Conservation (phyloP, 2,113 vertebrate species). For the Numida meleagris region DNA sequence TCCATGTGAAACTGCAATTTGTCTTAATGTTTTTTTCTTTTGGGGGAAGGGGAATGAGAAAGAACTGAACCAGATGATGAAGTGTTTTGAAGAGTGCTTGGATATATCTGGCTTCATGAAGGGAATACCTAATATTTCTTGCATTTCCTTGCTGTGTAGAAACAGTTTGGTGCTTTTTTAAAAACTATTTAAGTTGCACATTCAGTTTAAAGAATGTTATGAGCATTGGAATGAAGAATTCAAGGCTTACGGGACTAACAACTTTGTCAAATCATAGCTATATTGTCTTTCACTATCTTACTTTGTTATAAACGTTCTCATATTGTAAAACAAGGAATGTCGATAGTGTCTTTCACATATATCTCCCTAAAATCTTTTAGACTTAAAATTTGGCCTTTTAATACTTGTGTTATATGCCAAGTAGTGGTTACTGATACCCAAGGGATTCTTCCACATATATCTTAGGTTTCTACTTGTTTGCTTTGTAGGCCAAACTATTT, state of each 20-base stretch:
- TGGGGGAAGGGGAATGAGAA: neutral
- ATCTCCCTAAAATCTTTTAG: neutral
- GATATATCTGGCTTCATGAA: neutral
- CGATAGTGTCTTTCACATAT: neutral
- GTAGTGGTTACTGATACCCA: neutral
- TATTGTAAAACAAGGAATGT: neutral
- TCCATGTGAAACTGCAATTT: neutral
- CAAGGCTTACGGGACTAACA: neutral
- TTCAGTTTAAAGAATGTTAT: neutral
- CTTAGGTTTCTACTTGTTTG: neutral
- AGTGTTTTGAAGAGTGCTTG: neutral
- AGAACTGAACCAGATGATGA: neutral
- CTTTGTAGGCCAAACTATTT: neutral
- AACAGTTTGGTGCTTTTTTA: neutral
- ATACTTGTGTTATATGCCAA: neutral
- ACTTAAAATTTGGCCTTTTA: neutral
- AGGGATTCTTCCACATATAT: neutral
- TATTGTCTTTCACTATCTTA: neutral
- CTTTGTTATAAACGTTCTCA: neutral
- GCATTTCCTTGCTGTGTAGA: neutral
- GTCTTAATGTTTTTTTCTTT: neutral
- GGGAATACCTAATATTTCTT: neutral
- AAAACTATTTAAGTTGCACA: neutral
- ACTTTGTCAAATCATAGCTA: rapidly evolving
- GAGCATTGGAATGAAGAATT: neutral